These are phyloP conservation scores for Vireo griseus DNA, from an alignment of 2,797 vertebrate species.

Conservation along the genomic window DNA sequence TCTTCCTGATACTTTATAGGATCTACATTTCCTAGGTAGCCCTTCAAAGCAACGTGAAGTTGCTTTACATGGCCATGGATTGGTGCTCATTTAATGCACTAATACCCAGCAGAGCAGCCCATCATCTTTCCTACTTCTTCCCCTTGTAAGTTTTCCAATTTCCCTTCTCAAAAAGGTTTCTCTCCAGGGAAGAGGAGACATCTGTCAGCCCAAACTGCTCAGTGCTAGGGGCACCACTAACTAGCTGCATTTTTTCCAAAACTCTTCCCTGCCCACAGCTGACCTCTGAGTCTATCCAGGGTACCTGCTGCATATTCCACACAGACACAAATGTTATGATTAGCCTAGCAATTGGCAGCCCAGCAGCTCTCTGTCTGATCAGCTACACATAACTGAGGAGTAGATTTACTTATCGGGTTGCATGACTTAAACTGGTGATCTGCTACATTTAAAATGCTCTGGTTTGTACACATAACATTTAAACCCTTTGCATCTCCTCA, in stretches of 20 bases:
- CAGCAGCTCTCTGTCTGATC: background rate
- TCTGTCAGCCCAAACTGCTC: background rate
- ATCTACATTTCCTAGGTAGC: background rate
- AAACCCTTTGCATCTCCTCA: background rate
- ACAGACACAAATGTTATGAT: background rate
- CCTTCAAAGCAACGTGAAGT: background rate
- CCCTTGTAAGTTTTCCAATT: background rate
- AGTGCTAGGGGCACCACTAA: background rate
- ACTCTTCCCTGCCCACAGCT: background rate
- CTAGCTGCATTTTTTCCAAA: background rate
- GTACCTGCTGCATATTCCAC: background rate
- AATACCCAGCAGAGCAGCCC: background rate
- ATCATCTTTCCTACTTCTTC: background rate
- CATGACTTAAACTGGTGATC: fast-evolving
- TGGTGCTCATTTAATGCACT: background rate
- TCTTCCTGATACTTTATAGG: background rate
- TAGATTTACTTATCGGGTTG: background rate
- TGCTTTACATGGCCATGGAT: background rate
- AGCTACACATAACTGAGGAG: background rate
- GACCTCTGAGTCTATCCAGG: background rate
- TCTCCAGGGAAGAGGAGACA: background rate
- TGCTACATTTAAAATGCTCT: background rate
- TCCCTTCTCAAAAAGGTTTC: background rate
- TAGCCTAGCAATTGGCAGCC: background rate
- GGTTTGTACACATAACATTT: background rate